phyloP scores from a whole-genome alignment of 2,888 invertebrate genomes.

The Polyommatus icarus region DNA sequence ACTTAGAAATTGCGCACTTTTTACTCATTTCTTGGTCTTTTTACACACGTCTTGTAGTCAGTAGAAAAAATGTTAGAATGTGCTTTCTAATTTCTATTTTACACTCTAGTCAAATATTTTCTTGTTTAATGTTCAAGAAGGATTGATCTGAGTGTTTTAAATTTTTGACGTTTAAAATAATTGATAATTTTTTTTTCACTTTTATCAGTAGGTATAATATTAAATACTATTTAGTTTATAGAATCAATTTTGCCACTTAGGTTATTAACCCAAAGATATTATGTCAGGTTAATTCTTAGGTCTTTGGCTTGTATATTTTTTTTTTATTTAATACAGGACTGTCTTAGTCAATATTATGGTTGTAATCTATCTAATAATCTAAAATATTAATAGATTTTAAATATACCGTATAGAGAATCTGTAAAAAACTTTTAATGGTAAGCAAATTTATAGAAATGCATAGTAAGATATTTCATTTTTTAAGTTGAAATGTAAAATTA shows the following conservation, averaged over 20 bases:
- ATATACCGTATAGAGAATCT: not conserved
- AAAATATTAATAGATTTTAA: not conserved
- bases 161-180: not conserved
- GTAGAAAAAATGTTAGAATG: not conserved
- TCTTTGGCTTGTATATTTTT: not conserved
- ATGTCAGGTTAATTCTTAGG: not conserved
- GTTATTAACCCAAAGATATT: too few species aligned
- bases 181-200: not conserved
- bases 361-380: not conserved
- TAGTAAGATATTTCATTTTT: not conserved
- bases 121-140: not conserved
- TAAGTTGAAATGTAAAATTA: not conserved
- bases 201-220: too few species aligned
- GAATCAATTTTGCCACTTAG: too few species aligned
- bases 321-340: conserved; percentile 10
- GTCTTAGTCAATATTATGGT: conserved; percentile 12
- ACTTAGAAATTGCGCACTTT: not conserved
- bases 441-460: not conserved
- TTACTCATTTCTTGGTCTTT: not conserved
- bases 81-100: not conserved
- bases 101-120: not conserved
- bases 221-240: too few species aligned
- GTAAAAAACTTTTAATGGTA: not conserved
- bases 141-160: not conserved
- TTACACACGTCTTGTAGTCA: not conserved